phyloP scores from a whole-genome alignment of 1,140 invertebrate species.

The Diorhabda elongata region DNA sequence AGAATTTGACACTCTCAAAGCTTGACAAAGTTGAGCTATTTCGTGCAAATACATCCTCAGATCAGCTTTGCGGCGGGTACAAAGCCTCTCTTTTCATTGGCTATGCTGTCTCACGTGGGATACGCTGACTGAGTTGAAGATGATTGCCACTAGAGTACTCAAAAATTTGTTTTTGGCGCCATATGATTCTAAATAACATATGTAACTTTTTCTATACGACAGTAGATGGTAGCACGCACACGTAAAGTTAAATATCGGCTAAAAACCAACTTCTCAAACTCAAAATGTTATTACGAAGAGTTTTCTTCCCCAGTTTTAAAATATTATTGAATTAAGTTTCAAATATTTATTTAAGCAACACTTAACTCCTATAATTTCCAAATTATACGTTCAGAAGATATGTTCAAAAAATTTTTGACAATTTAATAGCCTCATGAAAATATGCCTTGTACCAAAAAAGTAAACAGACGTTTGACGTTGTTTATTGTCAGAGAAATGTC shows the following conservation, averaged over 20 bases:
- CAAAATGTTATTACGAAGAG: no score
- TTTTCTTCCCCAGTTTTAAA: no score
- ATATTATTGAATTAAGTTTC: no score
- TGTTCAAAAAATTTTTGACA: no score
- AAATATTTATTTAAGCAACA: no score
- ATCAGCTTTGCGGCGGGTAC: constrained; percentile 59
- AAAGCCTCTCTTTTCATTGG: constrained; percentile 58
- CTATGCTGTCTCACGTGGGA: constrained; percentile 49
- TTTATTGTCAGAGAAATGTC: not conserved
- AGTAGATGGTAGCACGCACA: not conserved
- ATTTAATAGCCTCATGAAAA: no score
- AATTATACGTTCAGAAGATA: no score
- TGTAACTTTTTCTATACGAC: not conserved
- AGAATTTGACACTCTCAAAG: constrained; percentile 35
- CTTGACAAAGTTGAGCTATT: constrained; percentile 48
- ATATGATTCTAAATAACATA: not conserved
- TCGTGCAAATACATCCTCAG: constrained; percentile 51
- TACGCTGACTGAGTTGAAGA: constrained; percentile 31
- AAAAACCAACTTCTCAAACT: no score
- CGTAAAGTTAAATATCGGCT: no score
- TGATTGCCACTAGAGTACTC: constrained; percentile 18
- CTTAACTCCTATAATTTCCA: no score
- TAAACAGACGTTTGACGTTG: not conserved
- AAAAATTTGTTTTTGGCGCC: constrained; percentile 10
- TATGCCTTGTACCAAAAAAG: no score